A percentile compares a stretch with the other conserved stretches of the same genome.
phyloP scores from a whole-genome alignment of 2,797 vertebrate genomes.

The Acridotheres tristis region DNA sequence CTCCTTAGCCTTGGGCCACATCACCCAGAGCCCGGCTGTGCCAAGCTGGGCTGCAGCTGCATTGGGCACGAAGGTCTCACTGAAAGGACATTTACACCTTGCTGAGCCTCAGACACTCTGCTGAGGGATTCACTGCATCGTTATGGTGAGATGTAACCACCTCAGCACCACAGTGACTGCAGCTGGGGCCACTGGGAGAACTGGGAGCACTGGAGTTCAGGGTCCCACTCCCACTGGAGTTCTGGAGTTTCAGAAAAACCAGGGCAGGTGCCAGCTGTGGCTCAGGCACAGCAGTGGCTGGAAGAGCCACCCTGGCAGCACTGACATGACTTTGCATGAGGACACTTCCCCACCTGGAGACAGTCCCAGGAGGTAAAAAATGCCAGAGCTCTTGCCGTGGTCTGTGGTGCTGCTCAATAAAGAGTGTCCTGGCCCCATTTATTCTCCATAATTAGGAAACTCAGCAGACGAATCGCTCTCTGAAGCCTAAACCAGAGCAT shows the following conservation, averaged over 20 bases:
- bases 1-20: neutral
- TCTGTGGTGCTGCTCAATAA: neutral
- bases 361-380: neutral
- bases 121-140: neutral
- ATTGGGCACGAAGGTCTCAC: neutral
- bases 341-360: neutral
- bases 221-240: neutral
- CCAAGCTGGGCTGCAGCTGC: neutral
- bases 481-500: neutral
- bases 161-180: neutral
- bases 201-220: neutral
- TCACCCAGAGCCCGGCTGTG: neutral
- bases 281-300: accelerated
- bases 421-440: neutral
- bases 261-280: accelerated
- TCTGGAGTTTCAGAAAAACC: neutral
- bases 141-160: neutral
- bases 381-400: neutral
- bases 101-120: neutral
- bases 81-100: neutral
- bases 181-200: neutral
- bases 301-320: neutral
- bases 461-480: neutral
- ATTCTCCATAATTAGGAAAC: slow-evolving; percentile 3
- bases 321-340: neutral